A percentile compares a stretch with the other conserved stretches of the same genome.
These are phyloP conservation scores for Actinernus sp. DNA, from an alignment of 92 coral and sea anemone genomes.

Conservation along the genomic window DNA sequence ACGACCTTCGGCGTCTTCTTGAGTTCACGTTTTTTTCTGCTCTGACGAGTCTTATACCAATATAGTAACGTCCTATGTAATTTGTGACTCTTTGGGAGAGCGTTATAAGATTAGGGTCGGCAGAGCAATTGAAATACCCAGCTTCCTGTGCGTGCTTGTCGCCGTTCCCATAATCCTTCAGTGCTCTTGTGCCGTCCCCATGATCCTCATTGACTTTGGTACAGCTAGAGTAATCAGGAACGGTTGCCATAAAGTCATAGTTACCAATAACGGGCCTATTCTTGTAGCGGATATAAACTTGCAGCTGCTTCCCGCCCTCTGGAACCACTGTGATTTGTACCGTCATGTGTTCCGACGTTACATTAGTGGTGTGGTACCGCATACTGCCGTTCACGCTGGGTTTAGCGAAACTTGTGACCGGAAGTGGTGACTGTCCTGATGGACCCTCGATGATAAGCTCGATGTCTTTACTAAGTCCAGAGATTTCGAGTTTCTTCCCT, in stretches of 20 bases:
- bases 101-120: conserved; percentile 48
- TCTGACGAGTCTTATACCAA: conserved; percentile 53
- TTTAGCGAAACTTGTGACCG: conserved; percentile 41
- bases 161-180: not conserved
- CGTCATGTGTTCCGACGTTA: conserved; percentile 62
- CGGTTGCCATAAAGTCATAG: conserved; percentile 49
- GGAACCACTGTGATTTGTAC: conserved; percentile 69
- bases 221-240: conserved; percentile 82
- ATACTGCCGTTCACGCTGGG: conserved; percentile 74
- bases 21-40: conserved; percentile 6
- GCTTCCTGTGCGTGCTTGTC: not conserved
- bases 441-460: conserved; percentile 57
- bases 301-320: conserved; percentile 43
- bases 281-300: conserved; percentile 57
- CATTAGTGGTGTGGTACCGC: conserved; percentile 66
- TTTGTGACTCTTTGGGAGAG: conserved; percentile 47
- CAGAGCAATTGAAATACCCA: conserved; percentile 50
- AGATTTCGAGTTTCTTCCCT: conserved; percentile 61
- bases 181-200: not conserved
- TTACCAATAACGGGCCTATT: conserved; percentile 61
- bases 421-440: conserved; percentile 5
- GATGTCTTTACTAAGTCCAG: conserved; percentile 67
- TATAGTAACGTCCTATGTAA: conserved; percentile 51
- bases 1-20: conserved; percentile 76
- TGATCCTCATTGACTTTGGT: conserved; percentile 4